These are phyloP conservation scores for Cyprinodon tularosa DNA, from an alignment of 2,113 vertebrate species.

Conservation along the genomic window DNA sequence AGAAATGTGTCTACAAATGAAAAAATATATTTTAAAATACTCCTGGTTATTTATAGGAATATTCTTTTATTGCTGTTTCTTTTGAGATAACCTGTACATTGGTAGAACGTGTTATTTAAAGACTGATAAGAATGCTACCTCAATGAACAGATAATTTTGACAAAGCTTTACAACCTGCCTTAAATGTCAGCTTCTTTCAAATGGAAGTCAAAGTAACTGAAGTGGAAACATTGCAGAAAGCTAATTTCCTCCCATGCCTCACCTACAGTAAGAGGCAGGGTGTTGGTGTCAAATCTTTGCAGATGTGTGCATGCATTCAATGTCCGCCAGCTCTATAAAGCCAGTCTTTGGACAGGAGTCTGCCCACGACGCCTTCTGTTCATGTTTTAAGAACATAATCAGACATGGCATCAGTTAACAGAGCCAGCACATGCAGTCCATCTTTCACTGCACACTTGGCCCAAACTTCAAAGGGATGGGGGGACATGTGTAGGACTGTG, in stretches of 20 bases:
- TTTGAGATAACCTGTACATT: not conserved
- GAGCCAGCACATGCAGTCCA: slow-evolving; percentile 30
- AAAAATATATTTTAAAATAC: not conserved
- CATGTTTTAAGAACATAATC: slow-evolving; percentile 52
- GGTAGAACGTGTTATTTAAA: slow-evolving; percentile 24
- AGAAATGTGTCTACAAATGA: not conserved
- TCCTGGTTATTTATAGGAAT: not conserved
- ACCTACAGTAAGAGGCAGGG: slow-evolving; percentile 37
- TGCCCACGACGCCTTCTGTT: slow-evolving; percentile 40
- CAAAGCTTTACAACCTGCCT: slow-evolving; percentile 19
- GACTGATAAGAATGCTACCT: slow-evolving; percentile 1
- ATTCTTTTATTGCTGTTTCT: not conserved
- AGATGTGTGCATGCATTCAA: slow-evolving; percentile 12
- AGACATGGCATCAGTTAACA: slow-evolving; percentile 63
- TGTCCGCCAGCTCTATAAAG: slow-evolving; percentile 36
- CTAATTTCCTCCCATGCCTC: slow-evolving; percentile 54
- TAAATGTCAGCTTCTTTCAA: slow-evolving; percentile 38
- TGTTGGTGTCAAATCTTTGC: slow-evolving; percentile 23
- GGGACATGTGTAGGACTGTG: slow-evolving; percentile 53
- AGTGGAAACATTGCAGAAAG: slow-evolving; percentile 45
- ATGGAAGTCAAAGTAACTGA: slow-evolving; percentile 45
- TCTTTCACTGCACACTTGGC: slow-evolving; percentile 54
- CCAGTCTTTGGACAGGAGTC: slow-evolving; percentile 51
- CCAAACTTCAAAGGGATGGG: slow-evolving; percentile 43
- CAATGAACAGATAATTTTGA: slow-evolving; percentile 4